Percentiles rank a stretch among this genome's conserved stretches.
Evolutionary conservation across 2,888 invertebrate species (phyloP).

Genomic region (Hypena proboscidalis): DNA sequence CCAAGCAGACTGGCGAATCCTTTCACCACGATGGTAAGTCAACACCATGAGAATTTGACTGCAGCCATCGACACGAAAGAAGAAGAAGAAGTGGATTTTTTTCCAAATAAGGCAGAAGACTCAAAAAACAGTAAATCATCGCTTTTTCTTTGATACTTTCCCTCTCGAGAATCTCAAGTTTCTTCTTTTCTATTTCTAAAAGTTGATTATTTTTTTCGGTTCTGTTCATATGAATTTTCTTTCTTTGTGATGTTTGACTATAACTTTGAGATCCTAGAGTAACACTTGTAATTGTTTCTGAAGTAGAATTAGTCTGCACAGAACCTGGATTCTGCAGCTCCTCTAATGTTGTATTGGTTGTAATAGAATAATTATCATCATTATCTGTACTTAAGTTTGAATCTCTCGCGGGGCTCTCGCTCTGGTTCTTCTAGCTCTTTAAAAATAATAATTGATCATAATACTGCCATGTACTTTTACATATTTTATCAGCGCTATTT

Average conservation of each 20-base stretch:
- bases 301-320: slow-evolving; percentile 18
- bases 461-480: slow-evolving; percentile 36
- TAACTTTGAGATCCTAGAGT: slow-evolving; percentile 22
- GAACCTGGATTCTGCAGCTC: slow-evolving; percentile 17
- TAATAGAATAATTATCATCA: slow-evolving; percentile 23
- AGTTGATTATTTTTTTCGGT: slow-evolving; percentile 22
- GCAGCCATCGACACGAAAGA: no score
- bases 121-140: slow-evolving; percentile 44
- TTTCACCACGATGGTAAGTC: no score
- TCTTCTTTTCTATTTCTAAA: slow-evolving; percentile 21
- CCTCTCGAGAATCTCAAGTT: slow-evolving; percentile 24
- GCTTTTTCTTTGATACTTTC: slow-evolving; percentile 31
- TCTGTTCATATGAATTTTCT: slow-evolving; percentile 26
- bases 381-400: slow-evolving; percentile 22
- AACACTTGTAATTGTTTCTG: slow-evolving; percentile 20
- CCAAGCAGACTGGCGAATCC: no score
- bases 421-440: slow-evolving; percentile 15
- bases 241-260: slow-evolving; percentile 23
- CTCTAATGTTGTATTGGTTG: slow-evolving; percentile 16
- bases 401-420: slow-evolving; percentile 11
- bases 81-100: no score
- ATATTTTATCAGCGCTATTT: slow-evolving; percentile 24
- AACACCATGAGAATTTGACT: no score
- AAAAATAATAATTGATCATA: slow-evolving; percentile 31
- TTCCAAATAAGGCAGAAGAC: slow-evolving; percentile 41